A percentile compares a stretch with the other conserved stretches of the same genome.
These are phyloP conservation scores for Brachionus manjavacas DNA, from an alignment of 1,140 invertebrate species.

Conservation along the genomic window DNA sequence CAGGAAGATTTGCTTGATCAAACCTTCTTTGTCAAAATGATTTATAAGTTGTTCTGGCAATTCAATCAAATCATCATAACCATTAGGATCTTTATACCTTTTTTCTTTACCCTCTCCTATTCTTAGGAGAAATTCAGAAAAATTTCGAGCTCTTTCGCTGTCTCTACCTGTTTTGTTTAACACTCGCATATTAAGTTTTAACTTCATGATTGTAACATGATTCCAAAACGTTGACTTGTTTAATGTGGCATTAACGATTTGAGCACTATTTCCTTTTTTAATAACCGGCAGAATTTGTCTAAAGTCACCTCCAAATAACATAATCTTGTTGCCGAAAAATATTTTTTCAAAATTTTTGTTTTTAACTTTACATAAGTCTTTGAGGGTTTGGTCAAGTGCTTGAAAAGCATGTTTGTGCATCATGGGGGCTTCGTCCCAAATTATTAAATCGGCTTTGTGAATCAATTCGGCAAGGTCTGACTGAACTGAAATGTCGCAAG, in stretches of 20 bases:
- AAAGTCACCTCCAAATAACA: too few relatives aligned
- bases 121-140: constrained; percentile 41
- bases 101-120: constrained; percentile 45
- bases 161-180: constrained; percentile 41
- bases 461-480: constrained; percentile 43
- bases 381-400: too few relatives aligned
- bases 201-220: constrained; percentile 38
- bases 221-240: constrained; percentile 47
- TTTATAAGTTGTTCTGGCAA: too few relatives aligned
- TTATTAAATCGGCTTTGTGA: constrained; percentile 47
- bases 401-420: constrained; percentile 25
- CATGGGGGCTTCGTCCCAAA: too few relatives aligned
- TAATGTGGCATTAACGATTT: constrained; percentile 45
- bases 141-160: background rate
- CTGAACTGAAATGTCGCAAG: too few relatives aligned
- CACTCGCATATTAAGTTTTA: constrained; percentile 47
- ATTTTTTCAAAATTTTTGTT: too few relatives aligned
- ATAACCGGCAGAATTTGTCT: constrained; percentile 48
- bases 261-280: constrained; percentile 44
- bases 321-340: constrained; percentile 46
- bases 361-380: too few relatives aligned
- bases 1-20: too few relatives aligned
- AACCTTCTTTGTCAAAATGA: too few relatives aligned
- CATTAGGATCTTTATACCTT: background rate
- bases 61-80: too few relatives aligned